Evolutionary conservation across 2,797 vertebrate genomes (phyloP).

Genomic region (Hyperoplus immaculatus): DNA sequence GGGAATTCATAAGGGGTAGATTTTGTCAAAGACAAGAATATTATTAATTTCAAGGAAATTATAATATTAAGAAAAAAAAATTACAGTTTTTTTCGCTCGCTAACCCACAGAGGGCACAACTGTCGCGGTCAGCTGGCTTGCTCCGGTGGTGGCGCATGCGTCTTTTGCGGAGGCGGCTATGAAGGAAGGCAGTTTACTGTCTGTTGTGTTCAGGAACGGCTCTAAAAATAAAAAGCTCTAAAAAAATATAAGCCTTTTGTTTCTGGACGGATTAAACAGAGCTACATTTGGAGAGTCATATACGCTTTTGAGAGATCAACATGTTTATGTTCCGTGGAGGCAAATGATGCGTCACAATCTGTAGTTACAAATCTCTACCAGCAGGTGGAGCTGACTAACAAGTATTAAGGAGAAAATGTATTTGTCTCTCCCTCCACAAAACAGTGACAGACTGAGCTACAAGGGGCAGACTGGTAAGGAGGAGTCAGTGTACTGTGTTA

Average conservation of each 20-base stretch:
- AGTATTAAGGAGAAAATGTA: conserved; percentile 3
- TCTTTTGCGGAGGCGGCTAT: no score
- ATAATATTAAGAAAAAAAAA: no score
- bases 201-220: no score
- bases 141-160: no score
- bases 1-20: no score
- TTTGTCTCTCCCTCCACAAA: neutral
- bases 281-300: conserved; percentile 1
- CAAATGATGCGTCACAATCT: conserved; percentile 34
- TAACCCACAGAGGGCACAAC: no score
- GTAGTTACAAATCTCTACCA: conserved; percentile 34
- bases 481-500: conserved; percentile 16
- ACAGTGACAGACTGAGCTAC: conserved; percentile 51
- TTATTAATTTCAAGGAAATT: no score
- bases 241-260: neutral
- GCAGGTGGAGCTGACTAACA: conserved; percentile 58
- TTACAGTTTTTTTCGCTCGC: no score
- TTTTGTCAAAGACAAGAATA: no score
- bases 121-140: no score
- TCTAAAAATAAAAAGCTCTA: neutral
- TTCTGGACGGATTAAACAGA: conserved; percentile 10
- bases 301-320: neutral
- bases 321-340: conserved; percentile 7
- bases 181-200: no score
- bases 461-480: conserved; percentile 45